phyloP scores from a whole-genome alignment of 1,140 invertebrate species.

The Drosophila bocqueti region DNA sequence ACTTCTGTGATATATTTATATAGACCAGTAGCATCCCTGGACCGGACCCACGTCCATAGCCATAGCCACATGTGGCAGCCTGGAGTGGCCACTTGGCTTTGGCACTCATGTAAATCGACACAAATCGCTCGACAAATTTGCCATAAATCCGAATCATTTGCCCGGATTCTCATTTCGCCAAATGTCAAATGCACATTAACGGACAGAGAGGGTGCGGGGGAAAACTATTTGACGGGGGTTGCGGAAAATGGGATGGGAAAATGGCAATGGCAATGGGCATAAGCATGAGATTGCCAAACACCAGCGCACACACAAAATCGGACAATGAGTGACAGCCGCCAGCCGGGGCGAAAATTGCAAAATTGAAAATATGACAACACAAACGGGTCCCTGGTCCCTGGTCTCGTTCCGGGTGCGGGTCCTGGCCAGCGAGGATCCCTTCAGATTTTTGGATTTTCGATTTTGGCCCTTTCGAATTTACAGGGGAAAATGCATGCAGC shows the following conservation, averaged over 20 bases:
- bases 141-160: conserved; percentile 81
- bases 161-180: conserved; percentile 78
- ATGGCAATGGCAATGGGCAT: conserved; percentile 16
- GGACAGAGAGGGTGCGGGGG: conserved; percentile 5
- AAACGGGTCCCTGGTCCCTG: conserved; percentile 41
- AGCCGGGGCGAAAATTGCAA: conserved; percentile 69
- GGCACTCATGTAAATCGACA: conserved; percentile 79
- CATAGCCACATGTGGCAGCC: conserved; percentile 33
- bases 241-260: conserved; percentile 28
- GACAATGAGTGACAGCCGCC: conserved; percentile 42
- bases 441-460: conserved; percentile 7
- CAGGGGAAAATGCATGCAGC: conserved; percentile 11
- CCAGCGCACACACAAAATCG: conserved; percentile 22
- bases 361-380: conserved; percentile 81
- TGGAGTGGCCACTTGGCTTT: conserved; percentile 80
- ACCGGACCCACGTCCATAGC: background rate
- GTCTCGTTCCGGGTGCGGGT: background rate
- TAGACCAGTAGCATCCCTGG: background rate
- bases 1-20: background rate
- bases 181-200: conserved; percentile 82
- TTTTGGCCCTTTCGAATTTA: conserved; percentile 15
- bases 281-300: conserved; percentile 59
- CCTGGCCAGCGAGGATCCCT: conserved; percentile 25
- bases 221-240: conserved; percentile 68
- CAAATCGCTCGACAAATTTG: conserved; percentile 80